A percentile compares a stretch with the other conserved stretches of the same genome.
Conservation (phyloP, 2,888 invertebrate genomes). For the Cloeon dipterum region DNA sequence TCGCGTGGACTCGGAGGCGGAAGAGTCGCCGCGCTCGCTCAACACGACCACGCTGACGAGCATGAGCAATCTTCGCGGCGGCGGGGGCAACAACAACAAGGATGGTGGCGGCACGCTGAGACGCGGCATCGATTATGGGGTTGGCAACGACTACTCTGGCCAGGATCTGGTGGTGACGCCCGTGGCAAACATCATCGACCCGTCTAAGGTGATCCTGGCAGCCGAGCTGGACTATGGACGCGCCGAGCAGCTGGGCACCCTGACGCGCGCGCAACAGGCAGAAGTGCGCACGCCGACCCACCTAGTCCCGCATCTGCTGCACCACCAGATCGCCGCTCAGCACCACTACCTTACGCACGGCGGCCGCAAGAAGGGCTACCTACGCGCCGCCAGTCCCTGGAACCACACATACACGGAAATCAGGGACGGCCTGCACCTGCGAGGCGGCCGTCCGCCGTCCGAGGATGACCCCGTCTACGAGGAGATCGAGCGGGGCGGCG, state of each 20-base stretch:
- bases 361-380: conserved; percentile 5
- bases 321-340: background rate
- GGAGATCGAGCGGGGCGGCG: conserved; percentile 8
- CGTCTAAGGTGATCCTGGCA: conserved; percentile 4
- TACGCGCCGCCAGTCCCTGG: conserved; percentile 28
- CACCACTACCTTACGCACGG: background rate
- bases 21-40: conserved; percentile 38
- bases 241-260: background rate
- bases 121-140: conserved; percentile 19
- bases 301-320: background rate
- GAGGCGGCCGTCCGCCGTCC: conserved; percentile 12
- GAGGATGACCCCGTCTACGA: conserved; percentile 17
- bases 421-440: conserved; percentile 20
- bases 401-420: conserved; percentile 64
- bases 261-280: conserved; percentile 1
- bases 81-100: conserved; percentile 29
- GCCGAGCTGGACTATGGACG: background rate
- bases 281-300: conserved; percentile 4
- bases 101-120: conserved; percentile 26
- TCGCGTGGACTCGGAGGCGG: conserved; percentile 37
- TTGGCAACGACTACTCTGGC: conserved; percentile 5
- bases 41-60: conserved; percentile 21
- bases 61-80: conserved; percentile 9
- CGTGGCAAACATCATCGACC: conserved; percentile 1
- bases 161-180: background rate